Conservation (phyloP, 1,140 invertebrate genomes). For the Oedothorax gibbosus region DNA sequence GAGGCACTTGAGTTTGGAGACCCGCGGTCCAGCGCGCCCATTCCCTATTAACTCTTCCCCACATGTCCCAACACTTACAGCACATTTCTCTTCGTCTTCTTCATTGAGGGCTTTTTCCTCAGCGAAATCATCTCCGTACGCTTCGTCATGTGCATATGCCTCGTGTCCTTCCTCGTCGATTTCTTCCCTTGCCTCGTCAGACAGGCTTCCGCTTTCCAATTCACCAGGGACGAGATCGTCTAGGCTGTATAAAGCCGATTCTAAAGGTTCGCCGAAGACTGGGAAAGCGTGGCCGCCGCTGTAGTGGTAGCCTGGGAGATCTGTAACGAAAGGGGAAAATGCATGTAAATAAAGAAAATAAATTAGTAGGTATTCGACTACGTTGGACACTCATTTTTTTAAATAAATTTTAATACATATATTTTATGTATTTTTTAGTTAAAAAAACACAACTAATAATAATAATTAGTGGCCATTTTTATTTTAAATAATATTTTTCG, state of each 20-base stretch:
- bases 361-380: no score
- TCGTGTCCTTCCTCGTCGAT: constrained; percentile 11
- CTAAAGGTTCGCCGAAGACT: constrained; percentile 40
- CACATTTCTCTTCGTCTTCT: constrained; percentile 37
- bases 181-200: constrained; percentile 9
- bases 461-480: no score
- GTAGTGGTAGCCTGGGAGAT: constrained; percentile 40
- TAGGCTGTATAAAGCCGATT: constrained; percentile 35
- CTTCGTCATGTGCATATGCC: constrained; percentile 15
- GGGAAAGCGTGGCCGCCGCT: constrained; percentile 37
- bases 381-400: no score
- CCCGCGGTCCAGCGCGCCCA: no score
- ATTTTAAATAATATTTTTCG: no score
- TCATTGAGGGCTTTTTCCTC: constrained; percentile 45
- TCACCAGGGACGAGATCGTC: constrained; percentile 40
- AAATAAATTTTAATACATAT: no score
- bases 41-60: no score
- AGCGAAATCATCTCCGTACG: constrained; percentile 5
- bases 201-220: constrained; percentile 1
- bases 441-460: no score
- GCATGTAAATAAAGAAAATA: no score
- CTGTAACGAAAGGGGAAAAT: no score
- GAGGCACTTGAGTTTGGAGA: no score
- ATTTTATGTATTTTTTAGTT: no score
- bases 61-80: not conserved